Conservation (phyloP, 2,888 invertebrate species). For the Rhopalosiphum nymphaeae region DNA sequence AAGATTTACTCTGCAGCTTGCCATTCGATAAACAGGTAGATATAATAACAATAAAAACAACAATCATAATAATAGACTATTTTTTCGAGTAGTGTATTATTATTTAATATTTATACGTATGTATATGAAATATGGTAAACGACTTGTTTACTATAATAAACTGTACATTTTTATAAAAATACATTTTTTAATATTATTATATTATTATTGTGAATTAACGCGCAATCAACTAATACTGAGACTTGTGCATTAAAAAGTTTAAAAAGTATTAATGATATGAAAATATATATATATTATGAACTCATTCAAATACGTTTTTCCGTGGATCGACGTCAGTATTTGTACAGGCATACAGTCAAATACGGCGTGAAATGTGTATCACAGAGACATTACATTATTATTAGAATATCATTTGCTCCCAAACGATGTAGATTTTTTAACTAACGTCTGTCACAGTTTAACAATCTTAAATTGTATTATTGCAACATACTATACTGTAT, state of each 20-base stretch:
- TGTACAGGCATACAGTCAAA: background rate
- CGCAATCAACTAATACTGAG: no score
- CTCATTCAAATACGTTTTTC: background rate
- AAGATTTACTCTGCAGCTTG: background rate
- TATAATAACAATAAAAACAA: background rate
- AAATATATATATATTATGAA: background rate
- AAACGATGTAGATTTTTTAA: background rate
- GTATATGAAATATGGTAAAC: background rate
- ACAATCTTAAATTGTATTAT: background rate
- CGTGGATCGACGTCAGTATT: background rate
- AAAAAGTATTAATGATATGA: background rate
- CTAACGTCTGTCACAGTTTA: background rate
- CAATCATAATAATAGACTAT: background rate
- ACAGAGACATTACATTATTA: background rate
- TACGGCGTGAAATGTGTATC: background rate
- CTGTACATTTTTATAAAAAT: background rate
- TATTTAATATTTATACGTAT: background rate
- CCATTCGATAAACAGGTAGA: background rate
- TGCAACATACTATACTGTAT: background rate
- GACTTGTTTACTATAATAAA: background rate
- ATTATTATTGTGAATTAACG: background rate
- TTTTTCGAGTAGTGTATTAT: background rate
- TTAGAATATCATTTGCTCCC: background rate
- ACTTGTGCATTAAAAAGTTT: background rate
- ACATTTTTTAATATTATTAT: background rate